Evolutionary conservation across 2,113 vertebrate genomes (phyloP), one percentile per base, ranked within the genome.

Genomic region (Enhydra lutris): DNA sequence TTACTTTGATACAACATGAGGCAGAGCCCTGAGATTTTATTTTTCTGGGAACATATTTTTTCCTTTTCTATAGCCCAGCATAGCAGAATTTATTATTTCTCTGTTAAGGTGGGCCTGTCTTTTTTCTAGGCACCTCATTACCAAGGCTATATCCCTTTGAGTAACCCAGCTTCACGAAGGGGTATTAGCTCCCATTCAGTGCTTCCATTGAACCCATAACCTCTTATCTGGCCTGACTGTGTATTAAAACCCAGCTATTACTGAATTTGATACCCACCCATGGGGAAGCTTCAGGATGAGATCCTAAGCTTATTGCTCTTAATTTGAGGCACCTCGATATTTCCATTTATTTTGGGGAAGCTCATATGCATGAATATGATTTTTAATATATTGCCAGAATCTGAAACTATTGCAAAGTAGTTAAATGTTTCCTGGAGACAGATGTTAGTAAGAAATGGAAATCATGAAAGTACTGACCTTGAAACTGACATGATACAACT

Each of bases 301-400:
- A 95, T 83, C 63, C 69, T 67, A 78, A 85, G 81, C 88, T 96
- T 94, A 90, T 20, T 94, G 80, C 80, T 95, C 90, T 96, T 98
- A 97, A 97, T 97, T 96, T 97, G 69, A 94, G 80, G 76, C 73
- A 96, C 76, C 71, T 97, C 95, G 84, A 97, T 69, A 95, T 97
- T 97, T 96, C 84, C 96, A 97, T 91, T 97, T 97, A 97, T 97
- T 97, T 97, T 82, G 96, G 96, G 55, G 79, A 97, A 96, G 85
- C 94, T 95, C 87, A 94, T 97, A 97, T 95, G 45, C 91, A 89
- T 91, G 94, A 94, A 95, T 97, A 91, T 89, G 24, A 93, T 97
- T 98, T 94, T 97, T 92, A 97, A 96, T 55, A 82, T 93, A 96
- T 92, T 96, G 9, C 57, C 45, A 92, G 69, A 87, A 97, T 94